Evolutionary conservation across 2,888 invertebrate species (phyloP), one percentile per base, ranked within the genome.

Genomic region (Miltochrista miniata): DNA sequence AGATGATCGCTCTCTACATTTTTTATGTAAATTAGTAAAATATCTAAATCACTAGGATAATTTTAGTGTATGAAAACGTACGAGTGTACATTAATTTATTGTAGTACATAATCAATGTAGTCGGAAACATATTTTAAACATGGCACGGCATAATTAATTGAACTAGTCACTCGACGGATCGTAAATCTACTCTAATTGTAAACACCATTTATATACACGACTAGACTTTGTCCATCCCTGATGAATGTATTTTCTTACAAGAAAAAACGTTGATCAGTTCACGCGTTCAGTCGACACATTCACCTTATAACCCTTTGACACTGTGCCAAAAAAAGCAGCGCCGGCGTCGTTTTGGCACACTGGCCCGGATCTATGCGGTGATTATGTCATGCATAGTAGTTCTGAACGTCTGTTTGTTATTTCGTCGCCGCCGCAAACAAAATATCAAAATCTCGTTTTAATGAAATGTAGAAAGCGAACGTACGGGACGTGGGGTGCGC

Each of bases 371-470:
- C 86, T 81, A 85, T 81, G 70, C 66, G 76, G 85, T 79, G 90
- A 87, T 91, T 90, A 88, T 90, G 90, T 91, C 90, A 91, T 87
- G 83, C 85, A 77, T 73, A 77, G 76, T 79, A 73, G 81, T 85
- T 80, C 72, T 70, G 70, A 78, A 76, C 72, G 68, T 73, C 74
- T 74, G 79, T 84, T 81, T 82, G 74, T 83, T 86, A 78, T 83
- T 81, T 76, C 72, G 74, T 76, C 70, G 71, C 77, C 73, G 61
- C 60, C 68, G 60, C 70, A 70, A 75, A 77, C 74, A 74, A 75
- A n/a, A 80, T 72, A 78, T 74, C 54, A 64, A 69, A 79, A 74
- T 78, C 68, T 67, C 68, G 69, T 76, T 81, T 80, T 79, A 79
- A 79, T 79, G 79, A 80, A 71, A 63, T 64, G 72, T 64, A 74